Conservation (phyloP, 2,113 vertebrate genomes). For the Argyrosomus japonicus region DNA sequence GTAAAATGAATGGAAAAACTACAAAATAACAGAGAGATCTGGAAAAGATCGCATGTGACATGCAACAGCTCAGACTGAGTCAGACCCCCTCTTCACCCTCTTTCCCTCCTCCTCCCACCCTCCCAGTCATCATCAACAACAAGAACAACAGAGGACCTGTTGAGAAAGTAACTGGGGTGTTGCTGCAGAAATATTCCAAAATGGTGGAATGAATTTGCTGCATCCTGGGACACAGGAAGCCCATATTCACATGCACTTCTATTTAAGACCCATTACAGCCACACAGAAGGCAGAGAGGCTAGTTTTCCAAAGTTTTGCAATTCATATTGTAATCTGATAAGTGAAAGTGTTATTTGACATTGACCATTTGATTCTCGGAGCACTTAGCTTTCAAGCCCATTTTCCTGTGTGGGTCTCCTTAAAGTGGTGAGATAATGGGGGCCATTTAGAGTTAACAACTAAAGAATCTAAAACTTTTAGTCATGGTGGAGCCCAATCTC, state of each 20-base stretch:
- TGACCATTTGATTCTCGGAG: slow-evolving; percentile 41
- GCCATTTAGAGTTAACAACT: slow-evolving; percentile 45
- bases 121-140: slow-evolving; percentile 78
- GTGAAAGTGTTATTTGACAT: slow-evolving; percentile 49
- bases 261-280: slow-evolving; percentile 88
- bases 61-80: slow-evolving; percentile 89
- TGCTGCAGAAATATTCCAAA: slow-evolving; percentile 86
- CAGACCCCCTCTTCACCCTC: slow-evolving; percentile 69
- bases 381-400: slow-evolving; percentile 60
- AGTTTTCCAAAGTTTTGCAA: slow-evolving; percentile 16
- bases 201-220: slow-evolving; percentile 84
- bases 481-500: slow-evolving; percentile 43
- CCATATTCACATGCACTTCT: slow-evolving; percentile 87
- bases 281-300: slow-evolving; percentile 59
- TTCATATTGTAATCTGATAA: slow-evolving; percentile 39
- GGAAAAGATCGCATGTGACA: slow-evolving; percentile 90
- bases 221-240: slow-evolving; percentile 86
- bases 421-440: slow-evolving; percentile 48
- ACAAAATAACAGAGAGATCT: slow-evolving; percentile 99
- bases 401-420: slow-evolving; percentile 73
- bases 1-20: slow-evolving; percentile 99
- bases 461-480: slow-evolving; percentile 43
- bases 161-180: slow-evolving; percentile 80
- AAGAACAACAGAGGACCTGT: slow-evolving; percentile 83
- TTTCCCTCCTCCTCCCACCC: slow-evolving; percentile 56